Evolutionary conservation across 2,888 invertebrate genomes (phyloP).

Genomic region (Branchipolynoe longqiensis): DNA sequence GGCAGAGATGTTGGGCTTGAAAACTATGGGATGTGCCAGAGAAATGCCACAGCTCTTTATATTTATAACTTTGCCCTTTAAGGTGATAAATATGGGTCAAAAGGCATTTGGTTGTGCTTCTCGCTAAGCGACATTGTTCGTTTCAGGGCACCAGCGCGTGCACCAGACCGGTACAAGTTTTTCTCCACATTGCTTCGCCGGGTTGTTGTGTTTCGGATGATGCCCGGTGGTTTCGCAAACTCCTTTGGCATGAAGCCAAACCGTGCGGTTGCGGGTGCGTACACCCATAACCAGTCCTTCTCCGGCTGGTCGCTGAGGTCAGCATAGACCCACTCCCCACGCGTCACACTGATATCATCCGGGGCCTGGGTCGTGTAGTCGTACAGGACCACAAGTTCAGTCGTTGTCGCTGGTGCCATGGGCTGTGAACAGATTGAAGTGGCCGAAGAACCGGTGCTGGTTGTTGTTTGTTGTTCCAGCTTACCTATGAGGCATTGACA

Average conservation of each 20-base stretch:
- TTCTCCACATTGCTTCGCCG: constrained; percentile 35
- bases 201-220: constrained; percentile 29
- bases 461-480: constrained; percentile 35
- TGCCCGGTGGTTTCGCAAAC: constrained; percentile 40
- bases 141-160: not conserved
- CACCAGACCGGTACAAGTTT: not conserved
- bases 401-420: not conserved
- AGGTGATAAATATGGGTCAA: constrained; percentile 38
- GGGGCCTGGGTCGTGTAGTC: constrained; percentile 98
- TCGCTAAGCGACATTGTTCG: constrained; percentile 35
- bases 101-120: constrained; percentile 7
- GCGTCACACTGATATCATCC: constrained; percentile 93
- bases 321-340: constrained; percentile 97
- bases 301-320: constrained; percentile 89
- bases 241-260: constrained; percentile 97
- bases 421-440: not conserved
- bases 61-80: not conserved
- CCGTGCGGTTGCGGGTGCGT: constrained; percentile 90
- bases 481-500: not conserved
- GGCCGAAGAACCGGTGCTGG: constrained; percentile 33
- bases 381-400: constrained; percentile 79
- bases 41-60: too few species aligned
- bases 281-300: constrained; percentile 96
- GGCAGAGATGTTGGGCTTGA: too few species aligned
- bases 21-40: too few species aligned